Conservation (phyloP, 1,140 invertebrate species). For the Zophobas atratus region DNA sequence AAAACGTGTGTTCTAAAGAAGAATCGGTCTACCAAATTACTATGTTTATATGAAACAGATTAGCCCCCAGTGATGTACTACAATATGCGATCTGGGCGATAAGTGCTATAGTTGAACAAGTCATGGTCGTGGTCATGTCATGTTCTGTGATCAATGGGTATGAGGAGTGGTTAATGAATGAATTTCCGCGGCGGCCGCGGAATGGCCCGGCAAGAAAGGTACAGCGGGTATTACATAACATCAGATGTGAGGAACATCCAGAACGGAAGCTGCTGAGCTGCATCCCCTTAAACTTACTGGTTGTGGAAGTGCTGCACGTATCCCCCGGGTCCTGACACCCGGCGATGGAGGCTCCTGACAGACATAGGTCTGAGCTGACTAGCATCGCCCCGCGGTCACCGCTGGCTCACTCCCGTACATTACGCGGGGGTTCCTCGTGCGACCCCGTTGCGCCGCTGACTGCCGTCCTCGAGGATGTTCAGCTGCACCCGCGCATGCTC, state of each 20-base stretch:
- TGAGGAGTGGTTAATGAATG: constrained; percentile 2
- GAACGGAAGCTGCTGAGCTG: neutral
- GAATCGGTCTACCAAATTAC: too few relatives aligned
- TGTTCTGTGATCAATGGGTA: neutral
- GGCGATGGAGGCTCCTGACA: constrained; percentile 68
- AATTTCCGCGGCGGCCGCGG: neutral
- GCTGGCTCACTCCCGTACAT: constrained; percentile 63
- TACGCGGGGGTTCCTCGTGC: constrained; percentile 64
- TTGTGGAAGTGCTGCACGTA: constrained; percentile 67
- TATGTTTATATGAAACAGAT: too few relatives aligned
- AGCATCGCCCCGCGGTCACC: constrained; percentile 65
- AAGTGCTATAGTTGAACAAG: neutral
- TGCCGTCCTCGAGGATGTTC: constrained; percentile 58
- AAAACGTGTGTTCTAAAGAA: too few relatives aligned
- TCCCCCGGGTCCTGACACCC: constrained; percentile 67
- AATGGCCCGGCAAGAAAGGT: neutral
- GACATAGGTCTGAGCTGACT: constrained; percentile 67
- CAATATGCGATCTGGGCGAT: neutral
- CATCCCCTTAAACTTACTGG: constrained; percentile 62
- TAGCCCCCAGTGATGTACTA: neutral
- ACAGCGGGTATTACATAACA: constrained; percentile 48
- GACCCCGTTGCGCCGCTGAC: constrained; percentile 66
- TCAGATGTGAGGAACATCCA: constrained; percentile 1
- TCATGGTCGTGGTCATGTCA: neutral
- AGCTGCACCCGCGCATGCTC: constrained; percentile 54